phyloP scores from a whole-genome alignment of 2,113 vertebrate genomes.

The Etheostoma spectabile region DNA sequence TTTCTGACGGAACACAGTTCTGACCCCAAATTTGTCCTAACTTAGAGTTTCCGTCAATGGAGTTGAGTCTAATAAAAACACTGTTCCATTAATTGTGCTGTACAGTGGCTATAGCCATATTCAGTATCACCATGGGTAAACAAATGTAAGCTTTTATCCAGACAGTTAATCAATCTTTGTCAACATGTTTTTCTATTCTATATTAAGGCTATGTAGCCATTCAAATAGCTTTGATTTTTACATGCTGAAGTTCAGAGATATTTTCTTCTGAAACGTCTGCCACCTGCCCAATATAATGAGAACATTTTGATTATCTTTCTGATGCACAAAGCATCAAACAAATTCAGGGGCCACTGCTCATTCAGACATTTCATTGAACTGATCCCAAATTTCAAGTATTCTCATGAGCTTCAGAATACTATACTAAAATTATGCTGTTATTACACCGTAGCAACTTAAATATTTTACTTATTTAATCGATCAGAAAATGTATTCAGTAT shows the following conservation, averaged over 20 bases:
- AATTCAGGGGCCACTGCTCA: too few relatives aligned
- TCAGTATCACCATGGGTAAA: slow-evolving; percentile 4
- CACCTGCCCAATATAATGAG: not conserved
- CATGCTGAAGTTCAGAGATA: not conserved
- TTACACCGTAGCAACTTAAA: not conserved
- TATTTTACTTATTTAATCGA: not conserved
- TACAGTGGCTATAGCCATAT: not conserved
- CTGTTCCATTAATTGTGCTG: slow-evolving; percentile 10
- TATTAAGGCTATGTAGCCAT: not conserved
- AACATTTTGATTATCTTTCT: not conserved
- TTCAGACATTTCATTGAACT: too few relatives aligned
- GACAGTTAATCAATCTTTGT: not conserved
- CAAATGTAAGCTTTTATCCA: not conserved
- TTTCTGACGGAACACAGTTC: slow-evolving; percentile 16
- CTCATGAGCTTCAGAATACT: not conserved
- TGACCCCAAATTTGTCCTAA: slow-evolving; percentile 20
- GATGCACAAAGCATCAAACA: not conserved
- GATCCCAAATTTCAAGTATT: not conserved
- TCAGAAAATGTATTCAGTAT: too few relatives aligned
- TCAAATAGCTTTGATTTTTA: not conserved
- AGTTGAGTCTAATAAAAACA: slow-evolving; percentile 49
- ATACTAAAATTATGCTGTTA: not conserved
- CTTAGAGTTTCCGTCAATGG: not conserved
- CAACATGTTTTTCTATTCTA: not conserved
- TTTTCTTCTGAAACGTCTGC: not conserved